Conservation (phyloP, 2,888 invertebrate species). For the Oligia fasciuncula region DNA sequence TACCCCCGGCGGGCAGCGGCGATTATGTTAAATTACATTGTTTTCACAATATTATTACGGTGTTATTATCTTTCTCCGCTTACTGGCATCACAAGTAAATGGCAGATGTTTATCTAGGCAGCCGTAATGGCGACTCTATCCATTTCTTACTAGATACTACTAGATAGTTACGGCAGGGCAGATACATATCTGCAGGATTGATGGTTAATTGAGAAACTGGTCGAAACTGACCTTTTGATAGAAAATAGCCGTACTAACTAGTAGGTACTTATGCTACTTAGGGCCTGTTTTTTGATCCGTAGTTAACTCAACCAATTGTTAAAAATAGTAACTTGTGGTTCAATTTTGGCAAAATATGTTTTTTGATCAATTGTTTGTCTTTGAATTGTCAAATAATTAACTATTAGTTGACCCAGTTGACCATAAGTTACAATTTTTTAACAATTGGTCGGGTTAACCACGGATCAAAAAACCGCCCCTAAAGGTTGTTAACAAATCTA, state of each 20-base stretch:
- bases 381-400: too few relatives aligned
- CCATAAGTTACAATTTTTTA: too few relatives aligned
- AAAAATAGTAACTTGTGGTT: too few relatives aligned
- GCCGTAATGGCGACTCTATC: conserved; percentile 23
- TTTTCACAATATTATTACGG: conserved; percentile 59
- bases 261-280: neutral
- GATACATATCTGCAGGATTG: conserved; percentile 42
- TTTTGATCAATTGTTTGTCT: too few relatives aligned
- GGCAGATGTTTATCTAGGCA: conserved; percentile 51
- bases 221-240: conserved; percentile 20
- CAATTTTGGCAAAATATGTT: too few relatives aligned
- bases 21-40: conserved; percentile 62
- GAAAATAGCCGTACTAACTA: neutral
- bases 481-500: neutral
- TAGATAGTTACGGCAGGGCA: conserved; percentile 7
- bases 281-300: too few relatives aligned
- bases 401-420: too few relatives aligned
- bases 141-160: conserved; percentile 32
- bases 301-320: too few relatives aligned
- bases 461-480: too few relatives aligned
- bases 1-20: conserved; percentile 18
- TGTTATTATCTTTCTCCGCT: conserved; percentile 56
- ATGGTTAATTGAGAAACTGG: conserved; percentile 32
- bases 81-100: conserved; percentile 51
- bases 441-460: too few relatives aligned